Conservation (phyloP, 2,797 vertebrate species). For the Acridotheres tristis region DNA sequence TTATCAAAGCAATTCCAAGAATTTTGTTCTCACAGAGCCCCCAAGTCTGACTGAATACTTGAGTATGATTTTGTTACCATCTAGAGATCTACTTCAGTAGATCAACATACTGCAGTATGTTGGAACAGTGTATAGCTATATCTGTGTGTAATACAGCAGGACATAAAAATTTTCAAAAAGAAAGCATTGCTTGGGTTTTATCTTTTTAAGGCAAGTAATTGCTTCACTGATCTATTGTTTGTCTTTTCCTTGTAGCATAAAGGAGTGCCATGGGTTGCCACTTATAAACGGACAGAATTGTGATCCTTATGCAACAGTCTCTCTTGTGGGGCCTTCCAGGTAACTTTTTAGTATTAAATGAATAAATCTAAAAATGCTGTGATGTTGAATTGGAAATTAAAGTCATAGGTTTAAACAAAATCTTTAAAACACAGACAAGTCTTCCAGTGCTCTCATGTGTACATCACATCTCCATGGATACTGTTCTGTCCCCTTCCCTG, state of each 20-base stretch:
- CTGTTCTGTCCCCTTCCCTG: not conserved
- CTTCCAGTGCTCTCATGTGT: accelerated
- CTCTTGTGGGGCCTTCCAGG: conserved; percentile 94
- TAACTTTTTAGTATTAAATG: conserved; percentile 69
- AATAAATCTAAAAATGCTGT: not conserved
- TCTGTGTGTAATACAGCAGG: not conserved
- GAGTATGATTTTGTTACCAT: not conserved
- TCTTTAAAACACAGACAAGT: not conserved
- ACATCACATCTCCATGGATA: not conserved
- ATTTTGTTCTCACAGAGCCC: not conserved
- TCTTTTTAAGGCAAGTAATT: not conserved
- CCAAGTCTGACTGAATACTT: not conserved
- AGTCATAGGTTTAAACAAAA: not conserved
- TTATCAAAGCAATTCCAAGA: not conserved
- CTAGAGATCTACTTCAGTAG: not conserved
- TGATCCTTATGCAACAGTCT: conserved; percentile 94
- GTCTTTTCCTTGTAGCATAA: conserved; percentile 81
- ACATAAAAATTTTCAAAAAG: not conserved
- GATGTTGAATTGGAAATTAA: not conserved
- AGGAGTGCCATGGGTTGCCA: conserved; percentile 94
- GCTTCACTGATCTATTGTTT: not conserved
- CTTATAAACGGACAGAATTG: conserved; percentile 96
- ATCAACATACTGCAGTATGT: not conserved
- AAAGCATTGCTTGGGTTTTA: not conserved
- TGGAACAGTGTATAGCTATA: not conserved